A percentile compares a stretch with the other conserved stretches of the same genome.
phyloP scores from a whole-genome alignment of 64 coral and sea anemone species.

The Dendronephthya gigantea region DNA sequence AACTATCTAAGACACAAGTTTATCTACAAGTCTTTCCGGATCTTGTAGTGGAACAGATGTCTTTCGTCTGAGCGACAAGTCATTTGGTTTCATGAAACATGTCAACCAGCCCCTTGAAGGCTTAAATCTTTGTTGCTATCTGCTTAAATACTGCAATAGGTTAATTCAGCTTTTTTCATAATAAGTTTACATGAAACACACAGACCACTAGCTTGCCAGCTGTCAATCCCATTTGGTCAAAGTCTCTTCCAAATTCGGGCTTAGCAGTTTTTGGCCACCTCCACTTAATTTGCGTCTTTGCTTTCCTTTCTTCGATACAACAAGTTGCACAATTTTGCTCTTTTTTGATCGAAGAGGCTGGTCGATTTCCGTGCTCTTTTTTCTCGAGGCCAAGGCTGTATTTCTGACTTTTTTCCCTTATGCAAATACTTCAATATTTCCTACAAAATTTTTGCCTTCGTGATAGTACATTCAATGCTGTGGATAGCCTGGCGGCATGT shows the following conservation, averaged over 20 bases:
- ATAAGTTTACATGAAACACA: conserved; percentile 16
- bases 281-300: conserved; percentile 19
- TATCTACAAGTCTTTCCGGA: background rate
- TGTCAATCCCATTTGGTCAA: conserved; percentile 19
- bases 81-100: background rate
- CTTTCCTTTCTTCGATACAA: background rate
- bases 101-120: background rate
- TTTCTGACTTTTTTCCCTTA: background rate
- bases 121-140: background rate
- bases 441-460: background rate
- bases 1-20: background rate
- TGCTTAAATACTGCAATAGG: background rate
- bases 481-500: background rate
- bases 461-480: background rate
- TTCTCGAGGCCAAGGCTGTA: background rate
- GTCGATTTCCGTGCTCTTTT: conserved; percentile 1
- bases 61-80: background rate
- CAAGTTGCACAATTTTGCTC: background rate
- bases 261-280: conserved; percentile 12
- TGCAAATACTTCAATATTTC: background rate
- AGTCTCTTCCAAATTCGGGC: background rate
- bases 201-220: background rate
- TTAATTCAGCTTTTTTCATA: background rate
- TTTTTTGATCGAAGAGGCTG: conserved; percentile 18
- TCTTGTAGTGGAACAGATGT: background rate